These are phyloP conservation scores for Armadillidium nasatum DNA, from an alignment of 1,140 invertebrate species.

Conservation along the genomic window DNA sequence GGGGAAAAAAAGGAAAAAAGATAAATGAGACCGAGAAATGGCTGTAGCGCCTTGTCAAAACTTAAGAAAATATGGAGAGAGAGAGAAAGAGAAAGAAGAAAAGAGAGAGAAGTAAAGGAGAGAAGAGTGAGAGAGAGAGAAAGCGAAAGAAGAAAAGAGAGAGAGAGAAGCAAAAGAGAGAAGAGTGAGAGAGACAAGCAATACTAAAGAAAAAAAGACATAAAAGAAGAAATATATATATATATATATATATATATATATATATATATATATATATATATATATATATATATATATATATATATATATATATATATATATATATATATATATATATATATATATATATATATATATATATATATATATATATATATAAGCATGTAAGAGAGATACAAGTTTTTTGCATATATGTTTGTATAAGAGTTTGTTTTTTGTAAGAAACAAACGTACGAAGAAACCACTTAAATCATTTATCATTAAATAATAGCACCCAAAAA, in stretches of 20 bases:
- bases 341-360: too few species aligned
- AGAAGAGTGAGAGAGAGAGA: too few species aligned
- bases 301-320: slow-evolving; percentile 18
- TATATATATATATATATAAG: too few species aligned
- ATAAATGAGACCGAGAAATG: not conserved
- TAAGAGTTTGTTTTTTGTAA: too few species aligned
- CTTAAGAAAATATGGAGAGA: not conserved
- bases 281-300: not conserved
- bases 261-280: not conserved
- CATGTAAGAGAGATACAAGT: too few species aligned
- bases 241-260: slow-evolving; percentile 25
- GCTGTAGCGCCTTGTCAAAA: not conserved
- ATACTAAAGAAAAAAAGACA: too few species aligned
- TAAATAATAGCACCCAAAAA: too few species aligned
- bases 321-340: not conserved
- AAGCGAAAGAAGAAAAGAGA: not conserved
- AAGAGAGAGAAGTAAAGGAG: not conserved
- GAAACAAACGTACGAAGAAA: too few species aligned
- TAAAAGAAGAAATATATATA: not conserved
- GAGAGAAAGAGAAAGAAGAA: not conserved
- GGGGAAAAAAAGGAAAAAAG: not conserved
- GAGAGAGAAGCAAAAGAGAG: not conserved
- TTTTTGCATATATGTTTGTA: too few species aligned
- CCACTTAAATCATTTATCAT: too few species aligned
- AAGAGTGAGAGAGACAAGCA: not conserved